These are phyloP conservation scores for Holotrichia oblita DNA, from an alignment of 1,140 invertebrate genomes.

Conservation along the genomic window DNA sequence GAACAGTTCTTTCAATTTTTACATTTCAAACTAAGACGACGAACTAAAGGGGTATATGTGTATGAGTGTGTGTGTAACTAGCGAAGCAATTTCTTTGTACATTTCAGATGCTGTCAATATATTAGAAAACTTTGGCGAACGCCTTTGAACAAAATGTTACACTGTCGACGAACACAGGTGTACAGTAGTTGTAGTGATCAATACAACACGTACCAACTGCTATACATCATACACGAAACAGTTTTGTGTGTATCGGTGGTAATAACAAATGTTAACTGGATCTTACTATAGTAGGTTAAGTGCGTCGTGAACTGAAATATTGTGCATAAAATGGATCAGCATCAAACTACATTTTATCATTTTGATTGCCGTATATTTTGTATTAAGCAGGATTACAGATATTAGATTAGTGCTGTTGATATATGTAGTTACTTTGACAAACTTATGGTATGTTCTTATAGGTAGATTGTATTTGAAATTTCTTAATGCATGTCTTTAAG, in stretches of 20 bases:
- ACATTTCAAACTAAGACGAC: not conserved
- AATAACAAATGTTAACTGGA: not conserved
- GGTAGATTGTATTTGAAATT: no score
- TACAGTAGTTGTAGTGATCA: not conserved
- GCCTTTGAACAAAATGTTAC: not conserved
- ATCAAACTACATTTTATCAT: no score
- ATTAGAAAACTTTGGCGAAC: slow-evolving; percentile 22
- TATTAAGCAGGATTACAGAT: no score
- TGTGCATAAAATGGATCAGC: no score
- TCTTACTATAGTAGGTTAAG: no score
- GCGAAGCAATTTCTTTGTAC: slow-evolving; percentile 29
- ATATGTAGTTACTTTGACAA: no score
- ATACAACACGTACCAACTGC: not conserved
- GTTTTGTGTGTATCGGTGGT: not conserved
- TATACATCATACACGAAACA: not conserved
- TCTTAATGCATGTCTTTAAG: no score
- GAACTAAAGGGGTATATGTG: not conserved
- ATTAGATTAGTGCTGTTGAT: no score
- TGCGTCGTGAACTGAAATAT: no score
- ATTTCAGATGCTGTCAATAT: slow-evolving; percentile 29
- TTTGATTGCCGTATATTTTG: no score
- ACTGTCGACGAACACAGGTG: not conserved
- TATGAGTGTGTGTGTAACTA: not conserved
- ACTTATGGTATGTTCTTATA: no score
- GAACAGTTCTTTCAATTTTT: slow-evolving; percentile 7